Conservation (phyloP, 2,113 vertebrate species). For the Theristicus caerulescens region DNA sequence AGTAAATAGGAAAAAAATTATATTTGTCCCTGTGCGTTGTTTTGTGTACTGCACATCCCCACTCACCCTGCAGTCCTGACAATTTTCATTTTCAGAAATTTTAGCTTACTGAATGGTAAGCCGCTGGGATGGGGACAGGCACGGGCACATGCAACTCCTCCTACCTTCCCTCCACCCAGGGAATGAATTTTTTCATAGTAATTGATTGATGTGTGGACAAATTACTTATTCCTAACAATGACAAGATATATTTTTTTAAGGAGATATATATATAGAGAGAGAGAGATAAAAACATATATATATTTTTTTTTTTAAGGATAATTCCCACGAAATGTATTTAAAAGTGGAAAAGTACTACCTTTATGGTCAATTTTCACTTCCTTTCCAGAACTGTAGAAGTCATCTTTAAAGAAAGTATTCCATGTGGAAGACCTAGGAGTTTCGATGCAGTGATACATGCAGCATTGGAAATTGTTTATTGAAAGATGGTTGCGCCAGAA, state of each 20-base stretch:
- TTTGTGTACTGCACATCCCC: not conserved
- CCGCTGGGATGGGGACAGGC: not conserved
- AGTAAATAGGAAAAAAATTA: not conserved
- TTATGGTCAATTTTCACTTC: not conserved
- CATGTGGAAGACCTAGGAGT: accelerated
- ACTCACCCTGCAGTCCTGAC: not conserved
- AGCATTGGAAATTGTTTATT: not conserved
- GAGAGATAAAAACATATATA: too few relatives aligned
- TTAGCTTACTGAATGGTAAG: not conserved
- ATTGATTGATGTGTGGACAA: not conserved
- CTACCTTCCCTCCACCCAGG: not conserved
- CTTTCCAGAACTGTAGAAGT: not conserved
- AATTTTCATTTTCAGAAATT: not conserved
- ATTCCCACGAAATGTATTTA: not conserved
- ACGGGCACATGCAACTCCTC: not conserved
- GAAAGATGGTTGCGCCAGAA: not conserved
- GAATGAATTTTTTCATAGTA: not conserved
- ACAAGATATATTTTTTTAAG: not conserved
- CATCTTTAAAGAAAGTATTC: not conserved
- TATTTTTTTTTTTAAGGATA: not conserved
- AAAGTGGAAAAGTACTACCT: not conserved
- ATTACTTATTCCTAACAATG: not conserved
- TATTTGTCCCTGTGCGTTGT: not conserved
- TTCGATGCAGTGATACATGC: not conserved
- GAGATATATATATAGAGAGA: too few relatives aligned